These are phyloP conservation scores for Amaurobius ferox DNA, from an alignment of 2,888 invertebrate genomes.

Conservation along the genomic window DNA sequence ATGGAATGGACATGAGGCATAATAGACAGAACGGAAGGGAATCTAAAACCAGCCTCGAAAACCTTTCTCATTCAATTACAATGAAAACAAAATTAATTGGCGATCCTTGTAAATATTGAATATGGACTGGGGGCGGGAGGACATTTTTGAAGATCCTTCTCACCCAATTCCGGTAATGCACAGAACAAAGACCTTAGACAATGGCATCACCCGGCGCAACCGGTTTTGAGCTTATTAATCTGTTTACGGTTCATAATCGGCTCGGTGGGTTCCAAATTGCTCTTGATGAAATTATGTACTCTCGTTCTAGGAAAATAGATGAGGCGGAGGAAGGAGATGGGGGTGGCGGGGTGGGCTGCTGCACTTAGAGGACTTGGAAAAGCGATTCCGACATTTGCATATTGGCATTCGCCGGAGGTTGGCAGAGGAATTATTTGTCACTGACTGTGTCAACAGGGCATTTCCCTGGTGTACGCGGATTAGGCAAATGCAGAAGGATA, in stretches of 20 bases:
- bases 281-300: slow-evolving; percentile 67
- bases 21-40: neutral
- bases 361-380: slow-evolving; percentile 7
- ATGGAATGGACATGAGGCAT: neutral
- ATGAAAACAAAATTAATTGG: slow-evolving; percentile 62
- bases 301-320: slow-evolving; percentile 10
- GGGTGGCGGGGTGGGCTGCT: neutral
- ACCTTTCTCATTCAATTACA: slow-evolving; percentile 43
- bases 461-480: slow-evolving; percentile 26
- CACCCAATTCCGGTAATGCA: slow-evolving; percentile 42
- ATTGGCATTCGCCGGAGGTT: slow-evolving; percentile 7
- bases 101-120: slow-evolving; percentile 27
- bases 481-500: slow-evolving; percentile 33
- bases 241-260: slow-evolving; percentile 69
- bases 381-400: slow-evolving; percentile 39
- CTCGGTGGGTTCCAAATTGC: slow-evolving; percentile 43
- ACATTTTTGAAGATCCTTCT: slow-evolving; percentile 19
- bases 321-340: neutral
- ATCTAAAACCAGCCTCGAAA: neutral
- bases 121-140: neutral
- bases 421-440: slow-evolving; percentile 35
- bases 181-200: slow-evolving; percentile 42
- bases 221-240: slow-evolving; percentile 60
- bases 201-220: neutral
- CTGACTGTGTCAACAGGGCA: slow-evolving; percentile 44